Conservation (phyloP, 2,797 vertebrate species). For the Phalloptychus januarius region DNA sequence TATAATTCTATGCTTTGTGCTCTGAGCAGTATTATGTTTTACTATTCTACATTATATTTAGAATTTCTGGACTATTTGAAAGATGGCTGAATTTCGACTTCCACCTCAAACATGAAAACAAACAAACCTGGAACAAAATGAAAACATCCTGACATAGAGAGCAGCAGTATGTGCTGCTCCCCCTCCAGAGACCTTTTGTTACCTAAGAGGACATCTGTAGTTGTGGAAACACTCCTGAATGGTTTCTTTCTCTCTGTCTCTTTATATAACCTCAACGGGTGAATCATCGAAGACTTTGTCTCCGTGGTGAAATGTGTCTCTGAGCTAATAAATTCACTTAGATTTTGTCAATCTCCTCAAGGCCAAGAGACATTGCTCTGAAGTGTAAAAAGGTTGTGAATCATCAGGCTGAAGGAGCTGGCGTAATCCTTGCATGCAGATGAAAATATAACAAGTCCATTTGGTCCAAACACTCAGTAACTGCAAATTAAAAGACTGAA, state of each 20-base stretch:
- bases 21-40: no score
- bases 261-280: constrained; percentile 34
- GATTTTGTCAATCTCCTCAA: background rate
- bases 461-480: background rate
- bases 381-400: constrained; percentile 37
- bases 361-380: constrained; percentile 19
- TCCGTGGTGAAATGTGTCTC: constrained; percentile 4
- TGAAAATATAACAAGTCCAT: background rate
- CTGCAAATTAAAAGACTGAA: background rate
- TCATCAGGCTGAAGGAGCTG: constrained; percentile 9
- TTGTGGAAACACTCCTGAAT: constrained; percentile 5
- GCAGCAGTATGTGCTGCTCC: background rate
- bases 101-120: background rate
- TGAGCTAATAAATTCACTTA: constrained; percentile 5
- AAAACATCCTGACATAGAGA: background rate
- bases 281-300: constrained; percentile 37
- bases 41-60: no score
- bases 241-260: background rate
- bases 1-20: no score
- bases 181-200: constrained; percentile 5
- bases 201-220: constrained; percentile 11
- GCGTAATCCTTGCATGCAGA: background rate
- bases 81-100: background rate
- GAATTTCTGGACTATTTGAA: no score
- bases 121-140: background rate